Evolutionary conservation across 2,797 vertebrate species (phyloP).

Genomic region (Erpetoichthys calabaricus): DNA sequence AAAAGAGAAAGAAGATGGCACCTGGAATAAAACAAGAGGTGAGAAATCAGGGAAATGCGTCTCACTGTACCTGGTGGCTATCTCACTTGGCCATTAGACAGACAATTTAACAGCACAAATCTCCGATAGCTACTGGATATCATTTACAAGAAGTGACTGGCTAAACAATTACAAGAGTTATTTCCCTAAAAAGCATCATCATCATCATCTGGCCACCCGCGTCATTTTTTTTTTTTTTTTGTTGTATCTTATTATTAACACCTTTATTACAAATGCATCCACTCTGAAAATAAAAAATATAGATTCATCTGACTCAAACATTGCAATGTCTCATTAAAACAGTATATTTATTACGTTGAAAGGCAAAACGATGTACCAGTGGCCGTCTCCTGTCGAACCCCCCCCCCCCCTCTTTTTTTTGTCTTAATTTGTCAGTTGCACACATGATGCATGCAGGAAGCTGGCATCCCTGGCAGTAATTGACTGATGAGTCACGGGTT

Average conservation of each 20-base stretch:
- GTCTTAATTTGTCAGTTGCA: slow-evolving; percentile 12
- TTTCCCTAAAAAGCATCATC: slow-evolving; percentile 27
- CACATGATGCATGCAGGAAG: slow-evolving; percentile 18
- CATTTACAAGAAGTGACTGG: slow-evolving; percentile 25
- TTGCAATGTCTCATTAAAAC: too few species aligned
- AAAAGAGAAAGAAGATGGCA: too few species aligned
- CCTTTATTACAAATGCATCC: slow-evolving; percentile 13
- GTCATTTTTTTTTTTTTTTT: slow-evolving; percentile 23
- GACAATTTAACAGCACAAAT: slow-evolving; percentile 26
- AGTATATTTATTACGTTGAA: too few species aligned
- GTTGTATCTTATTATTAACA: slow-evolving; percentile 18
- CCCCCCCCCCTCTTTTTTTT: slow-evolving; percentile 6
- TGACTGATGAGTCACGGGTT: slow-evolving; percentile 6
- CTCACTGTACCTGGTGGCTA: slow-evolving; percentile 9
- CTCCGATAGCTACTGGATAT: slow-evolving; percentile 23
- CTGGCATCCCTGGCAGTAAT: slow-evolving; percentile 9
- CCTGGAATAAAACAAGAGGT: too few species aligned
- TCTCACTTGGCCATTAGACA: slow-evolving; percentile 19
- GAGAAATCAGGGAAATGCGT: too few species aligned
- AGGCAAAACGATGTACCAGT: slow-evolving; percentile 12
- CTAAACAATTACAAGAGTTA: slow-evolving; percentile 25
- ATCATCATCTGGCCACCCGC: slow-evolving; percentile 25
- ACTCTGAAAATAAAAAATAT: slow-evolving; percentile 4
- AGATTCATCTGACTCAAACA: too few species aligned
- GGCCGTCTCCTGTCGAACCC: slow-evolving; percentile 5